Evolutionary conservation across 2,113 vertebrate species (phyloP).

Genomic region (Misgurnus anguillicaudatus): DNA sequence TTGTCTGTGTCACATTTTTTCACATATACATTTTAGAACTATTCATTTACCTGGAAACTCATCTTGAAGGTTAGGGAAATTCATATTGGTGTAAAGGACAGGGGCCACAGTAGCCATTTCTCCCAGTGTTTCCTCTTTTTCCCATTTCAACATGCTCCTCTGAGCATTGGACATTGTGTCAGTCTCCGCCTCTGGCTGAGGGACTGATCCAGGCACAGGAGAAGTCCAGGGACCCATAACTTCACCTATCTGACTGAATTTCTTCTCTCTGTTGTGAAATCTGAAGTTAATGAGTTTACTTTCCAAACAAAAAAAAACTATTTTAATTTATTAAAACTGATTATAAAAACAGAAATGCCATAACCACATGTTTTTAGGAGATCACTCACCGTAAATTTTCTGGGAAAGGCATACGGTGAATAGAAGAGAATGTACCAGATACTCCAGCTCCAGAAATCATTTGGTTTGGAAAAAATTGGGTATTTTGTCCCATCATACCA

Average conservation of each 20-base stretch:
- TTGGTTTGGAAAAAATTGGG: constrained; percentile 75
- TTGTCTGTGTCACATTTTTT: neutral
- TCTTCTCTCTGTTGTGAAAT: constrained; percentile 78
- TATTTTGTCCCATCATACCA: constrained; percentile 80
- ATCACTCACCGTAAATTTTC: constrained; percentile 63
- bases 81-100: constrained; percentile 94
- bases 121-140: constrained; percentile 93
- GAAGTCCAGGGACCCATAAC: constrained; percentile 72
- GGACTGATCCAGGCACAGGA: constrained; percentile 64
- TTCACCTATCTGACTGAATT: constrained; percentile 76
- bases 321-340: neutral
- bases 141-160: constrained; percentile 93
- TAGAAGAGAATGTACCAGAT: constrained; percentile 72
- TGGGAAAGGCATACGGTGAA: constrained; percentile 74
- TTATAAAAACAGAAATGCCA: too few relatives aligned
- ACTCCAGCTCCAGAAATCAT: constrained; percentile 71
- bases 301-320: neutral
- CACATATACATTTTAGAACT: neutral
- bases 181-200: constrained; percentile 77
- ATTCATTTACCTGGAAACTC: constrained; percentile 85
- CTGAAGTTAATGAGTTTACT: neutral
- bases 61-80: constrained; percentile 88
- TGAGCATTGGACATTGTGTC: constrained; percentile 91
- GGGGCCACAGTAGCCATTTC: constrained; percentile 95
- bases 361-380: too few relatives aligned